A percentile compares a stretch with the other conserved stretches of the same genome.
Evolutionary conservation across 2,888 invertebrate species (phyloP).

Genomic region (Odontocolon sp.): DNA sequence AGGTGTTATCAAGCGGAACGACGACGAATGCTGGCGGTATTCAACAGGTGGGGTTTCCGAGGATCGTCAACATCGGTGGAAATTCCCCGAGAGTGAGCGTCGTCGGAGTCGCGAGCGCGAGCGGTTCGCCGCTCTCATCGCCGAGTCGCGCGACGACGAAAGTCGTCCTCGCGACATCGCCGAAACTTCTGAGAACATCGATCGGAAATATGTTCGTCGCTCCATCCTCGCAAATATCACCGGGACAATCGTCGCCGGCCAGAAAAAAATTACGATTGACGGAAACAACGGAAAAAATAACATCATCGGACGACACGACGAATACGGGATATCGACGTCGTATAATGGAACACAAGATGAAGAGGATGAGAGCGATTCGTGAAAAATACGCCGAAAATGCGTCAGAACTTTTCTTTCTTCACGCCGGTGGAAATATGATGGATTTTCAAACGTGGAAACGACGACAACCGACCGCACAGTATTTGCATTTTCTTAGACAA

Average conservation of each 20-base stretch:
- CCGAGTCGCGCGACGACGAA: constrained; percentile 76
- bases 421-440: constrained; percentile 93
- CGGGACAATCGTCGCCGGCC: constrained; percentile 76
- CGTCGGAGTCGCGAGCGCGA: constrained; percentile 73
- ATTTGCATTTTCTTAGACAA: constrained; percentile 88
- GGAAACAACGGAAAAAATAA: constrained; percentile 78
- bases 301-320: constrained; percentile 59
- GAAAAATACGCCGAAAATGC: constrained; percentile 90
- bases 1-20: constrained; percentile 77
- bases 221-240: constrained; percentile 66
- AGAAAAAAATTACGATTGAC: constrained; percentile 81
- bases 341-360: constrained; percentile 87
- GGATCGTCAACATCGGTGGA: constrained; percentile 82
- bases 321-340: constrained; percentile 82
- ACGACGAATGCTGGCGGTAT: constrained; percentile 74
- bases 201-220: constrained; percentile 79
- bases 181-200: constrained; percentile 77
- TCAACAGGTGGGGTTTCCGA: constrained; percentile 81
- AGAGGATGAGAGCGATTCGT: constrained; percentile 86
- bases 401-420: constrained; percentile 93
- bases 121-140: constrained; percentile 73
- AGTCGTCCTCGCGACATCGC: constrained; percentile 78
- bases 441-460: constrained; percentile 93
- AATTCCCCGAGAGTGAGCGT: constrained; percentile 74
- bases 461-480: constrained; percentile 88